phyloP scores from a whole-genome alignment of 2,797 vertebrate genomes.

The Ctenosaura bakeri region DNA sequence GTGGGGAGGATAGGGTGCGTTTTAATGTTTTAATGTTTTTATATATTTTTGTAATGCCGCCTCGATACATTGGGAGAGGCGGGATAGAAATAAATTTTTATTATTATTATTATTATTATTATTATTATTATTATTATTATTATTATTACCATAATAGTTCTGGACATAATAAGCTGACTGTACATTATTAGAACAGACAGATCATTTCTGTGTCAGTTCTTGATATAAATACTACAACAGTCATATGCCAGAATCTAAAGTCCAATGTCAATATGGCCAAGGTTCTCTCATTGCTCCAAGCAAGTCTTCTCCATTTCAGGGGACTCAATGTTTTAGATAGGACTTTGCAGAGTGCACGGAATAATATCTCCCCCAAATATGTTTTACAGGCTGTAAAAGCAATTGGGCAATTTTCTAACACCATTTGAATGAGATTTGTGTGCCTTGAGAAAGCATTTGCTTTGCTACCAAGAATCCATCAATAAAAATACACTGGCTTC shows the following conservation, averaged over 20 bases:
- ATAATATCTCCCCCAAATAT: slow-evolving; percentile 19
- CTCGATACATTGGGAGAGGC: too few species aligned
- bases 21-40: too few species aligned
- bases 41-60: too few species aligned
- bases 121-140: too few species aligned
- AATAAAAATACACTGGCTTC: not conserved
- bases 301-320: not conserved
- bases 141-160: slow-evolving; percentile 39
- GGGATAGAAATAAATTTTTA: too few species aligned
- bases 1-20: too few species aligned
- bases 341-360: not conserved
- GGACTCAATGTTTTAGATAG: not conserved
- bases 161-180: slow-evolving; percentile 14
- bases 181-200: slow-evolving; percentile 43
- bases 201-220: slow-evolving; percentile 36
- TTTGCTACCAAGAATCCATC: not conserved
- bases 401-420: slow-evolving; percentile 9
- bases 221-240: slow-evolving; percentile 18
- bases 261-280: not conserved
- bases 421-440: not conserved
- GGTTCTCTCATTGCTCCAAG: slow-evolving; percentile 4
- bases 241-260: slow-evolving; percentile 38
- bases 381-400: slow-evolving; percentile 23
- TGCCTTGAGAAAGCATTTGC: not conserved
- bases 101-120: too few species aligned